A percentile compares a stretch with the other conserved stretches of the same genome.
These are phyloP conservation scores for Catharus minimus DNA, from an alignment of 2,113 vertebrate species.

Conservation along the genomic window DNA sequence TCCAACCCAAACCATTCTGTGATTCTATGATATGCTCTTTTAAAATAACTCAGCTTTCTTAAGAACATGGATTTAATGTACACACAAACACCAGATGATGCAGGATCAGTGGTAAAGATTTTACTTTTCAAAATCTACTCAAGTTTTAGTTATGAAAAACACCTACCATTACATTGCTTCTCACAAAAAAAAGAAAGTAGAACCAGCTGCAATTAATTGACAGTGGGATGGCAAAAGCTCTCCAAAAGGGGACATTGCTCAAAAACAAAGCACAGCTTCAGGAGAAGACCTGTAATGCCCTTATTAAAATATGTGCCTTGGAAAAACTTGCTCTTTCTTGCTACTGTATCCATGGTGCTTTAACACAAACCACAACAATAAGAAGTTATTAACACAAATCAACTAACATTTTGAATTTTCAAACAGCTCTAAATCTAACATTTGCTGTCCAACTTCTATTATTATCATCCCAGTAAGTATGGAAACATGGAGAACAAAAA, in stretches of 20 bases:
- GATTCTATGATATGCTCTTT: neutral
- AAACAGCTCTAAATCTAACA: neutral
- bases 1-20: neutral
- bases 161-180: neutral
- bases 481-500: neutral
- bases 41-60: neutral
- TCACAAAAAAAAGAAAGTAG: neutral
- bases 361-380: neutral
- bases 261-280: neutral
- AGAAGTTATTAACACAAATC: neutral
- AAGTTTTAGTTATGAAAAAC: neutral
- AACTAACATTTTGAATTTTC: neutral
- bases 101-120: neutral
- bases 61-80: neutral
- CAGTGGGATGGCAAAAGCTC: neutral
- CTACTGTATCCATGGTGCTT: neutral
- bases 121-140: neutral
- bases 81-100: rapidly evolving
- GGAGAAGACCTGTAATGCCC: neutral
- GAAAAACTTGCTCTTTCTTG: neutral
- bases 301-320: neutral
- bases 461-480: neutral
- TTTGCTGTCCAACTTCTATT: neutral
- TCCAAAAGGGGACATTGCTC: neutral
- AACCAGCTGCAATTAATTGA: neutral